Evolutionary conservation across 1,140 invertebrate species (phyloP), one percentile per base, ranked within the genome.

Genomic region (Eubasilissa regina): DNA sequence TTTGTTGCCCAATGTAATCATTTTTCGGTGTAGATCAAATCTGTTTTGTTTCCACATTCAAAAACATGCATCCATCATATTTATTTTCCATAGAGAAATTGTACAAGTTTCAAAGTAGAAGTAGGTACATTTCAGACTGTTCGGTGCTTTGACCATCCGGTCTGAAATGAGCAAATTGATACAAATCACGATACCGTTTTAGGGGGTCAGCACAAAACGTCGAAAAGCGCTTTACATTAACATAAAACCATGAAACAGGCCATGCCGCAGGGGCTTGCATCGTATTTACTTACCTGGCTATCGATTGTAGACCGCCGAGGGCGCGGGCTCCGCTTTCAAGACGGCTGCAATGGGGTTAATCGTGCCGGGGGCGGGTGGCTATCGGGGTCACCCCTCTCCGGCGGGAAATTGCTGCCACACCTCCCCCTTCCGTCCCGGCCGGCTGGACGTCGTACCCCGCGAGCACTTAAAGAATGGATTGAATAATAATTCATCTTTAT

Each of bases 331-430:
- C n/a, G n/a, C 19, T 55, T 21, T 35, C 7, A 68, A 68, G 64
- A 68, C 35, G 68, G 9, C 45, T 72, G 68, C 68, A 72, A 72
- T 72, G 68, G 68, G 68, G 68, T 72, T 72, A 72, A 72, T 72
- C 53, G 47, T n/a, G 48, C 48, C 17, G 55, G 8, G 53, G 19
- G 45, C 19, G 11, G 68, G 45, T 0, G 68, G 45, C 13, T 45
- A 68, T 68, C 35, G 68, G 48, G 68, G 68, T 72, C 68, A 72
- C 4, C 1, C 62, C 25, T 43, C n/a, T 21, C 15, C 17, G 58
- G 62, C 7, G 62, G 62, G 62, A 45, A 66, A 66, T 44, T 66
- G 25, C 25, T 13, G 13, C 25, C 62, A 66, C 62, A 44, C 62
- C 62, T 66, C 62, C 25, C 35, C 13, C 62, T 66, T 66, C 62